Base-by-base conservation (phyloP, 2,797 vertebrate genomes). In the Allenopithecus nigroviridis region DNA sequence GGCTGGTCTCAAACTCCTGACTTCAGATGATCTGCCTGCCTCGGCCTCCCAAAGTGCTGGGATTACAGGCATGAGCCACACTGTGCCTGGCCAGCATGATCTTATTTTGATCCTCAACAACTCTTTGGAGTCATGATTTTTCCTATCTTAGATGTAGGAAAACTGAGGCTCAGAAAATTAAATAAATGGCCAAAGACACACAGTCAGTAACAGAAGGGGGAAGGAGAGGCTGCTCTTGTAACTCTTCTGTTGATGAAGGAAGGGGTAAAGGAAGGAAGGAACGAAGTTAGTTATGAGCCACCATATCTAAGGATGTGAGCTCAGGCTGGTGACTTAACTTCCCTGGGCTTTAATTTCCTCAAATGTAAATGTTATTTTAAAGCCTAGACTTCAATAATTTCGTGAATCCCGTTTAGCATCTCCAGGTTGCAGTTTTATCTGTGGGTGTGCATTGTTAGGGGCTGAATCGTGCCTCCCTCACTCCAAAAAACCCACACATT, bases 401-500 rank as follows among this genome's bases (percentile, higher is more conserved):
- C 21, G 9, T 22, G 55, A 48, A 46, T 39, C 70, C 30, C 22
- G 10, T 36, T 26, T 12, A 36, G 28, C 30, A 30, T 39, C 80
- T 50, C 28, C 75, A 92, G 79, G 33, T 39, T 5, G 19, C 53
- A 16, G 0, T 53, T n/a, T 74, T 53, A 22, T 39, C 46, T 41
- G 26, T 5, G 4, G 0, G 46, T n/a, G 0, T 43, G 24, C 2
- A 19, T 30, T 33, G 68, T 70, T 61, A 55, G 1, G 17, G 28
- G 5, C 6, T 50, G n/a, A 48, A 72, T 11, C 28, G 1, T 59
- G 17, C n/a, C 13, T 33, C 61, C n/a, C 9, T 19, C 16, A 14
- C 8, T 41, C 57, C 41, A 59, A 6, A 55, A 57, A 89, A 33
- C 43, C 55, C 59, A 46, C 41, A 64, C n/a, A 10, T n/a, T n/a